Percentiles rank a stretch among this genome's conserved stretches.
Evolutionary conservation across 2,113 vertebrate species (phyloP).

Genomic region (Mellivora capensis): DNA sequence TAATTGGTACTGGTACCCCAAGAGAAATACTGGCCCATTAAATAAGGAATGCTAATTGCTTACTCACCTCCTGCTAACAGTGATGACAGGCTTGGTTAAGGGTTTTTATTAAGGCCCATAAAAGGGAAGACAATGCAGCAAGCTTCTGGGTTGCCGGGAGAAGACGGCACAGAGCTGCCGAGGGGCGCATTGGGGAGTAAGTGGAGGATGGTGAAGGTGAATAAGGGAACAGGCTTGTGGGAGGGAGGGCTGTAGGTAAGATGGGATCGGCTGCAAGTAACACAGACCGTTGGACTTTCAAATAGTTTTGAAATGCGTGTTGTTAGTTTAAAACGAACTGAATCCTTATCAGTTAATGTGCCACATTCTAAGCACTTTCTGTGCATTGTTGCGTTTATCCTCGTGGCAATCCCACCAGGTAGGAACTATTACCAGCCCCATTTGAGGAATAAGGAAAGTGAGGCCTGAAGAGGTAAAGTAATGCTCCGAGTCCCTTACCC

Average conservation of each 20-base stretch:
- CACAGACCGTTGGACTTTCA: not conserved
- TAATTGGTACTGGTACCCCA: not conserved
- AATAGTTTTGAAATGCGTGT: not conserved
- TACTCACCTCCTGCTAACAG: constrained; percentile 24
- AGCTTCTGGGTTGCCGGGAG: not conserved
- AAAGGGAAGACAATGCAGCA: constrained; percentile 4
- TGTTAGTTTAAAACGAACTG: not conserved
- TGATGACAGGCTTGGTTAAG: constrained; percentile 29
- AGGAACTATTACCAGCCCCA: not conserved
- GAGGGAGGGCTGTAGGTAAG: not conserved
- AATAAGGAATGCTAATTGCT: constrained; percentile 18
- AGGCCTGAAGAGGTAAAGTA: not conserved
- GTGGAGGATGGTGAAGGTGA: not conserved
- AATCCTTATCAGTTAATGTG: not conserved
- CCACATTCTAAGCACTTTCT: not conserved
- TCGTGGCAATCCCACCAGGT: not conserved
- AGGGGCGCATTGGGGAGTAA: not conserved
- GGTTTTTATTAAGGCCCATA: constrained; percentile 36
- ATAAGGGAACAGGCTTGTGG: not conserved
- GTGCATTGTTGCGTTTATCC: not conserved
- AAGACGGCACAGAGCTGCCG: not conserved
- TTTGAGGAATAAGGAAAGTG: not conserved
- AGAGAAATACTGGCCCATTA: constrained; percentile 24
- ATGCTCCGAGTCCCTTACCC: not conserved
- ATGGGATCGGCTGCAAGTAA: not conserved